phyloP scores from a whole-genome alignment of 2,888 invertebrate genomes.

The Choristoneura rosaceana region DNA sequence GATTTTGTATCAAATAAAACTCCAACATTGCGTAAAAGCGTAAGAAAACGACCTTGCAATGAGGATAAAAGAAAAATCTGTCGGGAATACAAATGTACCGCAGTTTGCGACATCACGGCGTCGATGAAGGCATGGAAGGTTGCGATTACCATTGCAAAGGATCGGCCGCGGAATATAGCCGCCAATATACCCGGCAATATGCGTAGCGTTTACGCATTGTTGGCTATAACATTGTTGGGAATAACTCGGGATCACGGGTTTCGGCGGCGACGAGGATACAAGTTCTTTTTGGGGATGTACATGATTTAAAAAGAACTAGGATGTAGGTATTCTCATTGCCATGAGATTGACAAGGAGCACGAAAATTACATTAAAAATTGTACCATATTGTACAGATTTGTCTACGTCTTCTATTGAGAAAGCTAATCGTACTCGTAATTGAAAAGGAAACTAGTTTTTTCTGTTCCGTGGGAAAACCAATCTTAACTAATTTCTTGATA shows the following conservation, averaged over 20 bases:
- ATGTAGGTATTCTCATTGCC: background rate
- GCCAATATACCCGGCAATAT: constrained; percentile 8
- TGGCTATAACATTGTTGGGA: constrained; percentile 5
- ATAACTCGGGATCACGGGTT: background rate
- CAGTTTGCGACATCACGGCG: constrained; percentile 26
- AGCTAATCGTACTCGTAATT: no score
- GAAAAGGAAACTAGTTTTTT: no score
- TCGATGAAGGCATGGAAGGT: constrained; percentile 21
- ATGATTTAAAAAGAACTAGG: background rate
- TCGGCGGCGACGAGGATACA: background rate
- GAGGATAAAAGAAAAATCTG: constrained; percentile 25
- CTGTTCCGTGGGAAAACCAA: no score
- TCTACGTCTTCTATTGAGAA: no score
- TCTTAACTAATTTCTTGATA: no score
- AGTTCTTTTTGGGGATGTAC: background rate
- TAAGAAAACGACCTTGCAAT: constrained; percentile 20
- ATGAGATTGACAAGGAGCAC: no score
- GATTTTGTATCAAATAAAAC: background rate
- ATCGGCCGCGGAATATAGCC: constrained; percentile 5
- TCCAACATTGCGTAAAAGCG: background rate
- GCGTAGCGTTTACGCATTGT: constrained; percentile 16
- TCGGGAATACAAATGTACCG: constrained; percentile 27
- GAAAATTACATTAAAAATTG: no score
- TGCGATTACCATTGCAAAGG: constrained; percentile 31
- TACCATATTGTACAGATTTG: no score